Evolutionary conservation across 2,797 vertebrate species (phyloP).

Genomic region (Parauchenoglanis ngamensis): DNA sequence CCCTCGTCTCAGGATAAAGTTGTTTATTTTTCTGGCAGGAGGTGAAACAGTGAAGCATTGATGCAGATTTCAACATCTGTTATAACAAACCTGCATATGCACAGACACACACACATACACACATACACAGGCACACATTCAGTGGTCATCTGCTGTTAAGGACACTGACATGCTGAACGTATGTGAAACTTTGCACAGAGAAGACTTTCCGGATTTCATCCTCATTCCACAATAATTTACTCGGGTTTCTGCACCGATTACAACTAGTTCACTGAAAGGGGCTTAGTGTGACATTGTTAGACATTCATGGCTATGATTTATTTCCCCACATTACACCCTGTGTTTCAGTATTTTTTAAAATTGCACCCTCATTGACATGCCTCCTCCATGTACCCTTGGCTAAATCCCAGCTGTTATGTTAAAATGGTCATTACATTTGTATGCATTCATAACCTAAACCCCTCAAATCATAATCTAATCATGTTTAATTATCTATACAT

Average conservation of each 20-base stretch:
- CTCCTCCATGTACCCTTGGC: background rate
- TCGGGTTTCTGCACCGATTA: background rate
- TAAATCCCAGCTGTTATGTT: background rate
- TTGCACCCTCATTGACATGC: background rate
- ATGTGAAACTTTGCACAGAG: conserved; percentile 9
- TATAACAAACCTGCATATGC: conserved; percentile 36
- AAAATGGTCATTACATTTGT: background rate
- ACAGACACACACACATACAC: background rate
- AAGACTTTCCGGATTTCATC: conserved; percentile 11
- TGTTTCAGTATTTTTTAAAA: background rate
- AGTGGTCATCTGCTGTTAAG: conserved; percentile 32
- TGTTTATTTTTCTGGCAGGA: conserved; percentile 54
- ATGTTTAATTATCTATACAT: background rate
- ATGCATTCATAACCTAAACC: background rate
- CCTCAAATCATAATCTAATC: background rate
- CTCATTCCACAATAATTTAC: background rate
- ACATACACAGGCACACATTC: conserved; percentile 4
- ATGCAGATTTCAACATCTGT: conserved; percentile 51
- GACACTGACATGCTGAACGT: conserved; percentile 14
- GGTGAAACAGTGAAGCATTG: conserved; percentile 40
- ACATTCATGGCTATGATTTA: background rate
- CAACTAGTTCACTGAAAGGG: background rate
- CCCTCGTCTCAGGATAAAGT: conserved; percentile 49
- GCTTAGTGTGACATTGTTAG: background rate
- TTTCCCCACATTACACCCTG: no score